Evolutionary conservation across 2,888 invertebrate genomes (phyloP), one percentile per base, ranked within the genome.

Genomic region (Acheta domesticus): DNA sequence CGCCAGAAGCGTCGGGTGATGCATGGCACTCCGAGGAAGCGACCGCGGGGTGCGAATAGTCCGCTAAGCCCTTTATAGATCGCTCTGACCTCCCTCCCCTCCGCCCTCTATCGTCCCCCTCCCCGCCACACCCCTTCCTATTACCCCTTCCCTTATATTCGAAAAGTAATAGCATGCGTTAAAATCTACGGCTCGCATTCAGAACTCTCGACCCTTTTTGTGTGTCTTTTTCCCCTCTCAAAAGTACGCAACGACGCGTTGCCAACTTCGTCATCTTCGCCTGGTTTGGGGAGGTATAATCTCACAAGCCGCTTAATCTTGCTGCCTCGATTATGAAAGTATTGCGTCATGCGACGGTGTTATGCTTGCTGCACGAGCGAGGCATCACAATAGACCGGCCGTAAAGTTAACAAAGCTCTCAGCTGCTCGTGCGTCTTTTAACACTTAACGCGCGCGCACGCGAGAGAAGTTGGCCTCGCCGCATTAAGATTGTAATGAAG

Each of bases 401-500:
- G 62, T 62, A 19, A 36, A 36, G 62, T 62, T 62, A 62, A 62
- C 62, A 62, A 62, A 62, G 62, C 62, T n/a, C 62, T 62, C 62
- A 4, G n/a, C 62, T 19, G 16, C 62, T 14, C n/a, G 14, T 62
- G 62, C 62, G 62, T 62, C 62, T 62, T 62, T 62, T 62, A 62
- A 19, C 62, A 62, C 62, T 62, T 62, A 62, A 62, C n/a, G 62
- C 62, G 14, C 62, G 62, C 62, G 62, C 62, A 19, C 62, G 4
- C 62, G 16, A 14, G 62, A 14, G 62, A 62, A 62, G 62, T 62
- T 62, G n/a, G 62, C 62, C 62, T 62, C 62, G 14, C 62, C n/a
- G 62, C 62, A 62, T 62, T 62, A 62, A 62, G 62, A 62, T 62
- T 62, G 62, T 62, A 62, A 62, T n/a, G 62, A 62, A 62, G 62